phyloP scores from a whole-genome alignment of 2,113 vertebrate species.

The Canis aureus region DNA sequence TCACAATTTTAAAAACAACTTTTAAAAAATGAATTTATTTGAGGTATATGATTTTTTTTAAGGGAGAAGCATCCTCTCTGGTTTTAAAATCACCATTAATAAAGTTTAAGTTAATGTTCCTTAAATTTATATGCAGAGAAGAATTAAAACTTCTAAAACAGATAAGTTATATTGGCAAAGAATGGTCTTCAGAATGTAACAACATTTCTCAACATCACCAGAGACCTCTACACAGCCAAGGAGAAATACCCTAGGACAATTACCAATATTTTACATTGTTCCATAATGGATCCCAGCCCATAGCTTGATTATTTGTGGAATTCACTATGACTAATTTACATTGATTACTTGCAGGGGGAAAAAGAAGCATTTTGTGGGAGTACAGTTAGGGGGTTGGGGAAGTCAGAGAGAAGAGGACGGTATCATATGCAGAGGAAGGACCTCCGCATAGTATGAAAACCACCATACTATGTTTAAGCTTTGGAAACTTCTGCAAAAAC shows the following conservation, averaged over 20 bases:
- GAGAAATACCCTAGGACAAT: background rate
- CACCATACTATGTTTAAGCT: background rate
- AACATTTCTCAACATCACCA: background rate
- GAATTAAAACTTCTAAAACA: slow-evolving; percentile 9
- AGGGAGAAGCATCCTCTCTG: background rate
- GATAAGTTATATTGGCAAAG: background rate
- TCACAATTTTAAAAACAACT: slow-evolving; percentile 13
- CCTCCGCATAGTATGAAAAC: background rate
- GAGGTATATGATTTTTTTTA: background rate
- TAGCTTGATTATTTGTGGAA: slow-evolving; percentile 6
- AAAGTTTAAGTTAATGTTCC: background rate
- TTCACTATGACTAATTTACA: slow-evolving; percentile 17
- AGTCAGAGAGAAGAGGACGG: no score
- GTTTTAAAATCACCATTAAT: background rate
- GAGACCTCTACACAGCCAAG: background rate
- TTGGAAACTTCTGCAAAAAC: background rate
- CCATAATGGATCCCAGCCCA: background rate
- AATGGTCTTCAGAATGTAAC: background rate
- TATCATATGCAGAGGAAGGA: background rate
- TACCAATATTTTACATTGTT: background rate
- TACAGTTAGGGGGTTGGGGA: fast-evolving
- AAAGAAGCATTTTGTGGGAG: background rate
- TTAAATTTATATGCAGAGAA: background rate
- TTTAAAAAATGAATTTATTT: background rate
- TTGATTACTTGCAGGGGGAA: background rate